Base-by-base conservation (phyloP, 2,797 vertebrate species). In the Etheostoma nigrum region DNA sequence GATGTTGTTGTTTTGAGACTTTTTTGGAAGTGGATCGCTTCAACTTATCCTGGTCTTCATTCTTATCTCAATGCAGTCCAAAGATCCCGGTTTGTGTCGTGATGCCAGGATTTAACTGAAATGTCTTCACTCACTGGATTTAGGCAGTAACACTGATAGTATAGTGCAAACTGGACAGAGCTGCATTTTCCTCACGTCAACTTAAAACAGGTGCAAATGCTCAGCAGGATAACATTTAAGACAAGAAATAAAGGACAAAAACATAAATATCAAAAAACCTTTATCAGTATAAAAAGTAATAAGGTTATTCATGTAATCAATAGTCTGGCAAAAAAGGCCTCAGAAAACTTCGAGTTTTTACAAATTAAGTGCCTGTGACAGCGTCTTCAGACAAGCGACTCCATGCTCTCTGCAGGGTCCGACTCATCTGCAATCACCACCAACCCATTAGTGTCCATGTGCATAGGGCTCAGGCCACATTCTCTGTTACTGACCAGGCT, bases 101-200 rank as follows among this genome's bases (percentile, higher is more conserved):
- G 95, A 89, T 86, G 94, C 94, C 94, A 92, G 82, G 85, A 67
- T 89, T 93, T 85, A 16, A 93, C 86, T 81, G 67, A 65, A 67
- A 59, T 40, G 30, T 42, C 71, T 74, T 72, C 82, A 77, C 81
- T 90, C 85, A 74, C 81, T 88, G 92, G 90, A 95, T 95, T 96
- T 96, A 97, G 97, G 97, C 97, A 98, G 97, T 99, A 99, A 99
- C 98, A 99, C 98, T 99, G 98, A 98, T 97, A 96, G 96, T 96
- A 89, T 95, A 99, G 98, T 99, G 98, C 98, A 99, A 99, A 98
- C 96, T 96, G 97, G 97, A 96, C 95, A 95, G 95, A 96, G 96
- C 93, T 94, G 96, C 86, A 96, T 95, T 94, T 95, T 87, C 93
- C 95, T 89, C 95, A 94, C 77, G 67, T 91, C 86, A 93, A 90